Conservation (phyloP, 2,888 invertebrate genomes). For the Drosophila glabriapex region DNA sequence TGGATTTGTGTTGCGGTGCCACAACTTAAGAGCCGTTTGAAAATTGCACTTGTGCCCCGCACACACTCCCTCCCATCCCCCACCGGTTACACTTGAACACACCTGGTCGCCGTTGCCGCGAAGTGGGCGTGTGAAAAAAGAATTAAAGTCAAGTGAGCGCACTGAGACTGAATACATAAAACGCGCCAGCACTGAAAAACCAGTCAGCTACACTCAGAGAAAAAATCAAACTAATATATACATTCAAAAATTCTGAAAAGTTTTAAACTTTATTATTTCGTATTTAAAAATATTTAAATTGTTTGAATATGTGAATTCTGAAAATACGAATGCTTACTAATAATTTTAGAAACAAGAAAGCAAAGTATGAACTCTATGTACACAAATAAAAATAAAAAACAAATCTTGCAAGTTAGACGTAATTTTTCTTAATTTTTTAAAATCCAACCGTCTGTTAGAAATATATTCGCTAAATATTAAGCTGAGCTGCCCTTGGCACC, state of each 20-base stretch:
- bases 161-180: constrained; percentile 82
- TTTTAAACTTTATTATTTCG: too few species aligned
- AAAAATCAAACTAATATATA: not conserved
- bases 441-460: not conserved
- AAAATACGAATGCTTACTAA: too few species aligned
- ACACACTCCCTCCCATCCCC: not conserved
- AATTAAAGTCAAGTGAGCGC: constrained; percentile 82
- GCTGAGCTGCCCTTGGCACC: not conserved
- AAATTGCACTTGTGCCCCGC: constrained; percentile 71
- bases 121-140: constrained; percentile 80
- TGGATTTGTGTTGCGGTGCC: constrained; percentile 38
- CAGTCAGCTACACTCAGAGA: constrained; percentile 25
- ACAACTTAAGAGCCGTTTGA: constrained; percentile 75
- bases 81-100: constrained; percentile 1
- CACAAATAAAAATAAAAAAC: too few species aligned
- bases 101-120: constrained; percentile 18
- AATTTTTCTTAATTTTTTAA: too few species aligned
- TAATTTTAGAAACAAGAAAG: too few species aligned
- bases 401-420: too few species aligned
- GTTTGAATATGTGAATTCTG: too few species aligned
- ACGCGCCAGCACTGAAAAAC: constrained; percentile 51
- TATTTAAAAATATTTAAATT: too few species aligned
- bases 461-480: not conserved
- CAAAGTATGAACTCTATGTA: too few species aligned
- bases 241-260: too few species aligned